Percentiles rank a stretch among this genome's conserved stretches.
These are phyloP conservation scores for Polydesmus complanatus DNA, from an alignment of 2,888 invertebrate species.

Conservation along the genomic window DNA sequence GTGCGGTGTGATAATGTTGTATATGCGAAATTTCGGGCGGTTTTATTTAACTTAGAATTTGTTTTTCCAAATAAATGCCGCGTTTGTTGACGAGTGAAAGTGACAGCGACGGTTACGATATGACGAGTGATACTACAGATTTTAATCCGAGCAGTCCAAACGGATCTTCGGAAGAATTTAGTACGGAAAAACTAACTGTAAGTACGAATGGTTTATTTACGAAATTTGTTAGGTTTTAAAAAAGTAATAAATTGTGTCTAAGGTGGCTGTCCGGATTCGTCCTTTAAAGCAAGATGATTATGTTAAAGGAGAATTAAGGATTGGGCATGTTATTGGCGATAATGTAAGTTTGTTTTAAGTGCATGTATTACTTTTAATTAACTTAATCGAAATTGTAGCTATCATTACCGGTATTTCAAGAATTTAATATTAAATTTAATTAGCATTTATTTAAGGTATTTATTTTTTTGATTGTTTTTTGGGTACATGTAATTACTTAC, in stretches of 20 bases:
- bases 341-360: conserved; percentile 4
- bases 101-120: too few relatives aligned
- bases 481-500: too few relatives aligned
- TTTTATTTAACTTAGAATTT: not conserved
- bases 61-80: not conserved
- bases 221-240: not conserved
- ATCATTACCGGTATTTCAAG: too few relatives aligned
- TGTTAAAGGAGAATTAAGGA: conserved; percentile 1
- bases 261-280: conserved; percentile 12
- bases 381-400: too few relatives aligned
- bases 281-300: conserved; percentile 9
- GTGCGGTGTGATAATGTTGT: too few relatives aligned
- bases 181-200: not conserved
- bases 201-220: not conserved
- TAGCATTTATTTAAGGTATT: too few relatives aligned
- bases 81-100: too few relatives aligned
- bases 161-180: not conserved
- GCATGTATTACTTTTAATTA: not conserved
- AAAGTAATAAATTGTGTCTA: not conserved
- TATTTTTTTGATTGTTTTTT: too few relatives aligned
- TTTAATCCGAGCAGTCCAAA: not conserved
- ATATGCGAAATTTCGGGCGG: too few relatives aligned
- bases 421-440: too few relatives aligned
- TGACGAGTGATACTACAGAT: not conserved
- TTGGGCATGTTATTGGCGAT: conserved; percentile 8